Conservation (phyloP, 2,797 vertebrate species). For the Furcifer pardalis region DNA sequence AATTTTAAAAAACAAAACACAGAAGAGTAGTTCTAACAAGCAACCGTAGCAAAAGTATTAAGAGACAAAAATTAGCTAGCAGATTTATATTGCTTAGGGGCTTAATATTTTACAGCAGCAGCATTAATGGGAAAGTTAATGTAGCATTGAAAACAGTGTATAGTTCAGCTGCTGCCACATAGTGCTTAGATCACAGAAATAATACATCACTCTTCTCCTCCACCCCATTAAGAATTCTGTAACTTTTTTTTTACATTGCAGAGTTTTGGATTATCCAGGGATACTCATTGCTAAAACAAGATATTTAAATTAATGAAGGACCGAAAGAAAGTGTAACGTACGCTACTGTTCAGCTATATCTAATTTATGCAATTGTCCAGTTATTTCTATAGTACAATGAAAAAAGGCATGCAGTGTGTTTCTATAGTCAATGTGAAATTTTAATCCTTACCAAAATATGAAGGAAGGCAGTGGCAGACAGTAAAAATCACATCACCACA, state of each 20-base stretch:
- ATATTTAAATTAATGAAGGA: background rate
- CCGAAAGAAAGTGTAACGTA: background rate
- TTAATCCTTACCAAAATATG: background rate
- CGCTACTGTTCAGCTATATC: background rate
- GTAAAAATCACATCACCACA: background rate
- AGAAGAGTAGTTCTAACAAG: slow-evolving; percentile 44
- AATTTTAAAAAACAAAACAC: slow-evolving; percentile 59
- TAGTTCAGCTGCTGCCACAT: slow-evolving; percentile 82
- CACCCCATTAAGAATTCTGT: background rate
- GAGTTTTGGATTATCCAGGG: background rate
- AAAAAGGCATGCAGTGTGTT: background rate
- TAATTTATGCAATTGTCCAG: background rate
- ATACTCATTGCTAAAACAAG: background rate
- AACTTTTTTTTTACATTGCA: slow-evolving; percentile 3
- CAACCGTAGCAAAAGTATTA: slow-evolving; percentile 57
- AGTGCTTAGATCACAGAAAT: slow-evolving; percentile 82
- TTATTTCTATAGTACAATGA: background rate
- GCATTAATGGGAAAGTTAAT: slow-evolving; percentile 95
- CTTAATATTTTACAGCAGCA: slow-evolving; percentile 86
- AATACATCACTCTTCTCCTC: slow-evolving; percentile 69
- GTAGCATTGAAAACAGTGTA: slow-evolving; percentile 90
- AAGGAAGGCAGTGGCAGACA: background rate
- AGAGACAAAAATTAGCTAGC: slow-evolving; percentile 68
- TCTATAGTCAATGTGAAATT: background rate
- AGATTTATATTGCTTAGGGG: slow-evolving; percentile 78